Evolutionary conservation across 2,888 invertebrate genomes (phyloP).

Genomic region (Ochropleura leucogaster): DNA sequence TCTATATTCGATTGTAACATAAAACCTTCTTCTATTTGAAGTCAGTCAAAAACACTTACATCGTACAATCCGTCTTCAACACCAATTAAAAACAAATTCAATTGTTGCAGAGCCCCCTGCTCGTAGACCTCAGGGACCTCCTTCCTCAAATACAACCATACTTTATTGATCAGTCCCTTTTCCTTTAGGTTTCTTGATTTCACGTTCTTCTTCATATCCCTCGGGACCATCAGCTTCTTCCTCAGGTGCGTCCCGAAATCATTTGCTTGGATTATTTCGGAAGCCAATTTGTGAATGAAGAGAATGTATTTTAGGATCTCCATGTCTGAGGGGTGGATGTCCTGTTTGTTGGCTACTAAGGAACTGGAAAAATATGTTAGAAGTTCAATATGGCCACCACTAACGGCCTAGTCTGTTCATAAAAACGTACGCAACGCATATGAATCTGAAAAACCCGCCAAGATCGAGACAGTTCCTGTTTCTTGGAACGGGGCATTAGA

Average conservation of each 20-base stretch:
- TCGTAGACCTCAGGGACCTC: constrained; percentile 12
- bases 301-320: constrained; percentile 76
- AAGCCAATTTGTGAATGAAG: constrained; percentile 69
- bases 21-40: no score
- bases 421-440: no score
- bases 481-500: no score
- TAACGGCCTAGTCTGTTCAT: no score
- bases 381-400: no score
- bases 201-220: constrained; percentile 57
- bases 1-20: no score
- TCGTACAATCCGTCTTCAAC: constrained; percentile 71
- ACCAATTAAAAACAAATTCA: constrained; percentile 67
- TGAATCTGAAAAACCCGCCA: no score
- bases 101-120: constrained; percentile 44
- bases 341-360: constrained; percentile 28
- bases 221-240: constrained; percentile 49
- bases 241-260: constrained; percentile 12
- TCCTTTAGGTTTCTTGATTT: constrained; percentile 45
- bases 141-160: constrained; percentile 60
- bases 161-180: constrained; percentile 54
- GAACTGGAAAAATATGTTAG: constrained; percentile 60
- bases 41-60: constrained; percentile 69
- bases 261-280: constrained; percentile 31
- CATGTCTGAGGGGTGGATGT: constrained; percentile 73
- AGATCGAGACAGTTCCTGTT: no score